Conservation (phyloP, 2,888 invertebrate species). For the Drepanosiphum platanoidis region DNA sequence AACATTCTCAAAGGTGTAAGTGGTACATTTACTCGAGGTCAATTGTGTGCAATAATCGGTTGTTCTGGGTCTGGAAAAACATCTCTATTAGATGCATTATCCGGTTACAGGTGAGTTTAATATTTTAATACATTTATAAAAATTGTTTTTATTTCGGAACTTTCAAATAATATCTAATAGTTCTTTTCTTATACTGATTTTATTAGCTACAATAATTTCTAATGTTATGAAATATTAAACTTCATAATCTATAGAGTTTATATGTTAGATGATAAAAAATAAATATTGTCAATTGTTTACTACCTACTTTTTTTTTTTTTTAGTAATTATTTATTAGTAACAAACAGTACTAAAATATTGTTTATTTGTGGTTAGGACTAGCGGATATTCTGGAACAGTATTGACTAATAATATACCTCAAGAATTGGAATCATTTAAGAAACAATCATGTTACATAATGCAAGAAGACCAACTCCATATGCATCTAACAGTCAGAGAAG, state of each 20-base stretch:
- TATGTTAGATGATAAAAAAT: too few species aligned
- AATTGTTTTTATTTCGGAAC: too few species aligned
- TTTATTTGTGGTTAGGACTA: conserved; percentile 30
- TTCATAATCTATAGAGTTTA: too few species aligned
- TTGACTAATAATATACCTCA: conserved; percentile 42
- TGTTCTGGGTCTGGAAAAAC: conserved; percentile 80
- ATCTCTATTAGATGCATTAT: conserved; percentile 69
- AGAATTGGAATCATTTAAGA: conserved; percentile 67
- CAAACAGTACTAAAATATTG: background rate
- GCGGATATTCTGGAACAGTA: conserved; percentile 53
- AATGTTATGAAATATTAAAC: too few species aligned
- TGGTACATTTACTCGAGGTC: conserved; percentile 87
- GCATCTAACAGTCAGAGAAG: conserved; percentile 84
- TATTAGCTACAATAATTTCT: too few species aligned
- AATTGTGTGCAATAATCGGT: conserved; percentile 95
- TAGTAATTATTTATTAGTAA: too few species aligned
- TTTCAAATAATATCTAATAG: too few species aligned
- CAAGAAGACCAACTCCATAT: conserved; percentile 86
- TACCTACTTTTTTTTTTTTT: too few species aligned
- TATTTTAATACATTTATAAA: too few species aligned
- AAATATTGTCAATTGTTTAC: too few species aligned
- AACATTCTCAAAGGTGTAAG: conserved; percentile 87
- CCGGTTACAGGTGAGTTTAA: conserved; percentile 63
- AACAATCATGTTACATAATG: conserved; percentile 80
- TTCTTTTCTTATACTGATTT: too few species aligned